Evolutionary conservation across 2,797 vertebrate species (phyloP), one percentile per base, ranked within the genome.

Genomic region (Alouatta caraya): DNA sequence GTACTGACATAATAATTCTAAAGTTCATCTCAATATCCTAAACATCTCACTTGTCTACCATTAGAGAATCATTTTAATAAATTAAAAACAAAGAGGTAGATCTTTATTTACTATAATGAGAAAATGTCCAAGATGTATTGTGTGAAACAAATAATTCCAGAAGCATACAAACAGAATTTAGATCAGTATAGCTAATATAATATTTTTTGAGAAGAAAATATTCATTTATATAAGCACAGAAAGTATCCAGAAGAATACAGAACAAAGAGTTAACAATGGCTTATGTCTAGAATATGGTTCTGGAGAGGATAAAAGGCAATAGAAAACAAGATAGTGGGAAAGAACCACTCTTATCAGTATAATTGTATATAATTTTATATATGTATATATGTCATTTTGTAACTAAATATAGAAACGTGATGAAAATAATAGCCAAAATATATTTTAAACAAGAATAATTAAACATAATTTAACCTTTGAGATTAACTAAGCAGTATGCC

Each of bases 61-160:
- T 24, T 88, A 88, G 11, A 92, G 70, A 83, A 83, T 1, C 14
- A 94, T 52, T 96, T 87, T 59, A 64, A 90, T 84, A 89, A 93
- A 87, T 80, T 94, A 73, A 81, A 92, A 95, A 93, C 61, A 94
- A 93, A 95, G 87, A 64, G 57, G 48, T 94, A 96, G 11, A 50
- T 79, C 46, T 96, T 96, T 95, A 95, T 97, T 96, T 44, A 44
- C 5, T 59, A 0, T 91, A 17, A 39, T 28, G 28, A 8, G 19
- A 84, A 87, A 94, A 95, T 33, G 5, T 90, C 19, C 46, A 95
- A 95, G 3, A 50, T 37, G 39, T 93, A 86, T 55, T 59, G 86
- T 42, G 76, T 42, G 11, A 90, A 87, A 75, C 15, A 93, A 91
- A 81, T 59, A 44, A 61, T 95, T 70, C 6, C 80, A 94, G 91